These are phyloP conservation scores for Menidia menidia DNA, from an alignment of 2,797 vertebrate genomes.

Conservation along the genomic window DNA sequence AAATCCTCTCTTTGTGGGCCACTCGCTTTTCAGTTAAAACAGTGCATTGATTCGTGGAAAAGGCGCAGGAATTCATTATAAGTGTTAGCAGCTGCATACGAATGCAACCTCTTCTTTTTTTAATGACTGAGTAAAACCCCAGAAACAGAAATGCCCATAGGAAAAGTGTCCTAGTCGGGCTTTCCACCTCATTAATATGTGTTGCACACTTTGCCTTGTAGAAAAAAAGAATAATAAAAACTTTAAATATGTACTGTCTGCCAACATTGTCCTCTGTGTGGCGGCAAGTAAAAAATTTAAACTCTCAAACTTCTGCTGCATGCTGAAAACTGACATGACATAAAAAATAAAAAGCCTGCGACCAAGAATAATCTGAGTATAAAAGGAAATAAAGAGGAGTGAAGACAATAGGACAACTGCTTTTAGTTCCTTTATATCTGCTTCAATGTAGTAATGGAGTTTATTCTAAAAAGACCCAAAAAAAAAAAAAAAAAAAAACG, in stretches of 20 bases:
- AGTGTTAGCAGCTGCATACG: slow-evolving; percentile 19
- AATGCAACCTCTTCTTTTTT: slow-evolving; percentile 14
- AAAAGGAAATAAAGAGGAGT: no score
- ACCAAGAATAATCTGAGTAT: no score
- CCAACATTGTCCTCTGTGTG: slow-evolving; percentile 10
- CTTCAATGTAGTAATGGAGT: no score
- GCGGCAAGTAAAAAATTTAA: background rate
- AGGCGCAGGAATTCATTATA: slow-evolving; percentile 4
- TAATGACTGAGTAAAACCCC: slow-evolving; percentile 20
- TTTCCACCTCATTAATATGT: slow-evolving; percentile 12
- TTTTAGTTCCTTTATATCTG: no score
- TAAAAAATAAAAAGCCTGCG: background rate
- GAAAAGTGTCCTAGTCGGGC: slow-evolving; percentile 1
- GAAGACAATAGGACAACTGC: no score
- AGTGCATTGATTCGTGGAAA: slow-evolving; percentile 3
- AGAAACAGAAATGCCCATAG: slow-evolving; percentile 3
- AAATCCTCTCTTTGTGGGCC: background rate
- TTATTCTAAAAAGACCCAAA: no score
- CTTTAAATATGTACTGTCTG: background rate
- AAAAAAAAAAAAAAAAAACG: no score
- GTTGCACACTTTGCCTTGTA: background rate
- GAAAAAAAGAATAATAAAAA: background rate
- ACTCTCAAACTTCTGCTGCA: background rate
- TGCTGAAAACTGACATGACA: background rate
- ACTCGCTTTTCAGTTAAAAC: slow-evolving; percentile 3